Conservation (phyloP, 2,113 vertebrate species). For the Pterophyllum scalare region DNA sequence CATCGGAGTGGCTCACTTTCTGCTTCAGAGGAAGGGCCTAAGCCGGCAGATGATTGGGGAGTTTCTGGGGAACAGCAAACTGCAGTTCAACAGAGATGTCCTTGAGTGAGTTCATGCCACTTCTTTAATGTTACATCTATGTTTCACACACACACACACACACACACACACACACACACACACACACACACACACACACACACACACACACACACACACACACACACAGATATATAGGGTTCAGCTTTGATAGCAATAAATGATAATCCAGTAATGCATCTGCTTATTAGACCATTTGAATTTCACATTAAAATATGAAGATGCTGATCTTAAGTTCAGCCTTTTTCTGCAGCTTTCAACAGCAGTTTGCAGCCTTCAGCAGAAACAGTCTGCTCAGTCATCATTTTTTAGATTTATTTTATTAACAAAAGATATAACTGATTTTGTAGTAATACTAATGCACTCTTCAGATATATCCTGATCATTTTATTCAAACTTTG, state of each 20-base stretch:
- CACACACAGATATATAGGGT: neutral
- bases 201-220: neutral
- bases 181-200: neutral
- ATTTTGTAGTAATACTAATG: neutral
- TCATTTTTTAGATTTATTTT: conserved; percentile 15
- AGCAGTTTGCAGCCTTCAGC: neutral
- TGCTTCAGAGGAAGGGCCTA: conserved; percentile 92
- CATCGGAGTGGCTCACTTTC: conserved; percentile 96
- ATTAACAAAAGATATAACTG: neutral
- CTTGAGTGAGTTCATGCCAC: conserved; percentile 78
- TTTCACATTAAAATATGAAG: neutral
- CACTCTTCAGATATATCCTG: neutral
- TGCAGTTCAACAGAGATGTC: conserved; percentile 84
- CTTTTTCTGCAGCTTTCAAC: neutral
- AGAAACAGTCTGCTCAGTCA: neutral
- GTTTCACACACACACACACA: neutral
- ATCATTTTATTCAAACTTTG: neutral
- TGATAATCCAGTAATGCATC: neutral
- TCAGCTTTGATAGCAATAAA: neutral
- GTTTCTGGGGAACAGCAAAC: conserved; percentile 84
- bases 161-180: too few relatives aligned
- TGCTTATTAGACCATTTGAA: neutral
- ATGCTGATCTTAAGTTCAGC: neutral
- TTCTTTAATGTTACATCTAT: neutral
- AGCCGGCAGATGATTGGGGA: conserved; percentile 86